These are phyloP conservation scores for Lapara coniferarum DNA, from an alignment of 2,888 invertebrate species.

Conservation along the genomic window DNA sequence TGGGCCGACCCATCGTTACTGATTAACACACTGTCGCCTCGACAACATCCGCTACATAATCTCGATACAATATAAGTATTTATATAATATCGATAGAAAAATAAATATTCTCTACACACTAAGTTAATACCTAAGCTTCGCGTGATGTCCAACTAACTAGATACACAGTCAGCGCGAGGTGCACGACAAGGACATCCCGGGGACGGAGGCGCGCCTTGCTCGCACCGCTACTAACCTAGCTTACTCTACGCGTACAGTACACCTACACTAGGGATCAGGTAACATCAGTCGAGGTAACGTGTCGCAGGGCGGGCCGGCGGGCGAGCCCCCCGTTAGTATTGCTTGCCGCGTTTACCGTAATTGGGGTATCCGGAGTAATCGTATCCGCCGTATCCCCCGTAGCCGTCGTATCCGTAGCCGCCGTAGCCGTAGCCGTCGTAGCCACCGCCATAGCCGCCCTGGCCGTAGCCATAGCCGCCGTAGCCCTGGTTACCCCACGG, in stretches of 20 bases:
- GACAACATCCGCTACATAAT: constrained; percentile 82
- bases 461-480: constrained; percentile 88
- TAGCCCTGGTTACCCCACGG: constrained; percentile 87
- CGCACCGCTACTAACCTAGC: constrained; percentile 68
- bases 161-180: constrained; percentile 71
- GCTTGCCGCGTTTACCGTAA: constrained; percentile 88
- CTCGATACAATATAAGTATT: constrained; percentile 80
- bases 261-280: constrained; percentile 78
- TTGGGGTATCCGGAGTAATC: constrained; percentile 92
- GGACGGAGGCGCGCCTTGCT: constrained; percentile 77
- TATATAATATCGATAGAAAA: constrained; percentile 67
- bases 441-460: constrained; percentile 88
- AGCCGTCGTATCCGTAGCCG: constrained; percentile 89
- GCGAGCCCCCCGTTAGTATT: constrained; percentile 72
- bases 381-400: constrained; percentile 91
- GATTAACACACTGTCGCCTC: constrained; percentile 74
- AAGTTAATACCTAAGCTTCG: constrained; percentile 81
- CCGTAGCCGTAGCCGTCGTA: constrained; percentile 90
- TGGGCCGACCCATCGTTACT: constrained; percentile 54
- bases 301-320: constrained; percentile 77
- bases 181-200: constrained; percentile 61
- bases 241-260: constrained; percentile 78
- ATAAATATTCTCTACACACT: constrained; percentile 84
- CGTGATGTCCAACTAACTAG: constrained; percentile 77
- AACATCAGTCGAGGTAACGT: constrained; percentile 84